Percentiles rank a stretch among this genome's conserved stretches.
Conservation (phyloP, 37 sponge, comb jelly and placozoan species). For the Aphrocallistes beatrix region DNA sequence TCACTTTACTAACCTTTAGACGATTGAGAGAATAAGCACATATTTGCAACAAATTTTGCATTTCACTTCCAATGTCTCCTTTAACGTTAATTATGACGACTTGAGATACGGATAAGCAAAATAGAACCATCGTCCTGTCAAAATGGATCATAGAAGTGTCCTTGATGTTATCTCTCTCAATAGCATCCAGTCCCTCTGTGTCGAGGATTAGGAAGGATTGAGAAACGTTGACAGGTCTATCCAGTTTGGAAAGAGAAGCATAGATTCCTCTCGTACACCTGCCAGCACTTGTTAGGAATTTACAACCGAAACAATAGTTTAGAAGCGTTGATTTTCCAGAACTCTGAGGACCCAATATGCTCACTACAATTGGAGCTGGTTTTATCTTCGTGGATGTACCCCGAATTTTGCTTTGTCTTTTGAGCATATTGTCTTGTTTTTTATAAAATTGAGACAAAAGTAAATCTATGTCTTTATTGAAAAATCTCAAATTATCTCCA, state of each 20-base stretch:
- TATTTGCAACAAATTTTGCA: not conserved
- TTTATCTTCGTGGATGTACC: not conserved
- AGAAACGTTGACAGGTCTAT: not conserved
- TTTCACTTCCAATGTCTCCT: not conserved
- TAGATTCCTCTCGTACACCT: slow-evolving; percentile 5
- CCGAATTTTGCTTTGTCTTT: not conserved
- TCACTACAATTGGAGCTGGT: not conserved
- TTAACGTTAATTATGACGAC: not conserved
- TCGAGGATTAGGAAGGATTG: not conserved
- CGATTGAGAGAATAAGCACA: not conserved
- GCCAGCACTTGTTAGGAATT: not conserved
- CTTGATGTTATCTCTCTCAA: not conserved
- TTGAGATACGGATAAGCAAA: not conserved
- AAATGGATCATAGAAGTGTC: slow-evolving; percentile 10
- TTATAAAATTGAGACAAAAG: not conserved
- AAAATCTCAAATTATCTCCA: not conserved
- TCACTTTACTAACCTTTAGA: not conserved
- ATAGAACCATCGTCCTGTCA: slow-evolving; percentile 7
- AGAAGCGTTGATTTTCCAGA: not conserved
- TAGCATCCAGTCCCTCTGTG: slow-evolving; percentile 1
- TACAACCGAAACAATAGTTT: slow-evolving; percentile 16
- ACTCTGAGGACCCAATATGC: slow-evolving; percentile 1
- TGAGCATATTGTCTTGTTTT: not conserved
- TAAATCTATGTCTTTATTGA: not conserved
- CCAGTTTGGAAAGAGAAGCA: not conserved